A percentile compares a stretch with the other conserved stretches of the same genome.
Conservation (phyloP, 1,140 invertebrate genomes). For the Luehdorfia chinensis region DNA sequence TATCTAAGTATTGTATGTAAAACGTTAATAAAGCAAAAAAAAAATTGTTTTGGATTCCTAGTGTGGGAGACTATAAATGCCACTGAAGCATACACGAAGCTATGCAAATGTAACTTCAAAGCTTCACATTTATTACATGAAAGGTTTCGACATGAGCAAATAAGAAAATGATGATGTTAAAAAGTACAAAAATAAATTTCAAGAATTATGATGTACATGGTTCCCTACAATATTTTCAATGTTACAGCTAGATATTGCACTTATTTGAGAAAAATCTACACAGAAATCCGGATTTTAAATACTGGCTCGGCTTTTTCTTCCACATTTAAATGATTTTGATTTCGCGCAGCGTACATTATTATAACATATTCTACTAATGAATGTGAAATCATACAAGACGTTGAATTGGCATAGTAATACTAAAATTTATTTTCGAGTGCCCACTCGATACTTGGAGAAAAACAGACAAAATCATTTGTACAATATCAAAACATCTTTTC, state of each 20-base stretch:
- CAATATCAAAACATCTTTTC: slow-evolving; percentile 34
- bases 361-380: slow-evolving; percentile 39
- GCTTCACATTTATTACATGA: slow-evolving; percentile 34
- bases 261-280: slow-evolving; percentile 63
- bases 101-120: slow-evolving; percentile 49
- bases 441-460: slow-evolving; percentile 26
- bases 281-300: slow-evolving; percentile 73
- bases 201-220: slow-evolving; percentile 30
- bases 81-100: slow-evolving; percentile 63
- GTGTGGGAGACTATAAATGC: slow-evolving; percentile 47
- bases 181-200: slow-evolving; percentile 26
- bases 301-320: slow-evolving; percentile 71
- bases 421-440: slow-evolving; percentile 33
- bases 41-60: slow-evolving; percentile 33
- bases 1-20: slow-evolving; percentile 46
- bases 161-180: slow-evolving; percentile 14
- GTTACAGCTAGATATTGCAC: slow-evolving; percentile 72
- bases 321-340: slow-evolving; percentile 46
- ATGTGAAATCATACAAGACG: slow-evolving; percentile 41
- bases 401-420: slow-evolving; percentile 34
- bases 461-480: slow-evolving; percentile 34
- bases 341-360: slow-evolving; percentile 46
- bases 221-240: slow-evolving; percentile 46
- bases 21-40: slow-evolving; percentile 54
- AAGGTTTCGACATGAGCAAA: slow-evolving; percentile 13